These are phyloP conservation scores for Dunckerocampus dactyliophorus DNA, from an alignment of 2,113 vertebrate genomes.

Conservation along the genomic window DNA sequence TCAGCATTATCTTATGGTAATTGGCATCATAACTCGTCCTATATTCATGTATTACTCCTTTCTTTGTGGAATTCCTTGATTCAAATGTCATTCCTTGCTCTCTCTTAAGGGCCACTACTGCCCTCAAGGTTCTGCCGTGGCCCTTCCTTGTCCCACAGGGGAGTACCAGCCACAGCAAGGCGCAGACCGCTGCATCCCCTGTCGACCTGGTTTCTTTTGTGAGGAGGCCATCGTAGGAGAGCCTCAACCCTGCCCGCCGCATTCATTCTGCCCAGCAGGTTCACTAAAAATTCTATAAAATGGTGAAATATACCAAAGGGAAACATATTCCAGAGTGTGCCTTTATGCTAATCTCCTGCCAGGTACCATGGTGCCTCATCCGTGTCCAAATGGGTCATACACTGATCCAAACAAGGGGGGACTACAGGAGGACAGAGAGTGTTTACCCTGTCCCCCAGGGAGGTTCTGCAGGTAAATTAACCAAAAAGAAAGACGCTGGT, in stretches of 20 bases:
- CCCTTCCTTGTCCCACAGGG: constrained; percentile 77
- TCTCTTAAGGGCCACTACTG: constrained; percentile 84
- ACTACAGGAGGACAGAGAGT: constrained; percentile 78
- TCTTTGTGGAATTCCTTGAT: no score
- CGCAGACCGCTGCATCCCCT: constrained; percentile 77
- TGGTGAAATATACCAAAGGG: not conserved
- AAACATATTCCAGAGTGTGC: not conserved
- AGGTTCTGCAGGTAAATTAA: constrained; percentile 76
- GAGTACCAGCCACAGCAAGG: constrained; percentile 81
- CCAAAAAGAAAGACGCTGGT: not conserved
- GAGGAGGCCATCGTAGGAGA: constrained; percentile 74
- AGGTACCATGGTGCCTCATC: constrained; percentile 78
- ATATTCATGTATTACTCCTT: no score
- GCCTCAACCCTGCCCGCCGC: constrained; percentile 76
- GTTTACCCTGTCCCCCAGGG: constrained; percentile 81
- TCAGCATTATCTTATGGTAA: no score
- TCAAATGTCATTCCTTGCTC: not conserved
- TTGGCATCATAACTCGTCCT: no score
- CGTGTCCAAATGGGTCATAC: constrained; percentile 84
- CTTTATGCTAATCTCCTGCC: constrained; percentile 7
- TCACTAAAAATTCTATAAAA: not conserved
- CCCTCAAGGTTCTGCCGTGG: constrained; percentile 68
- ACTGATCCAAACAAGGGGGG: constrained; percentile 69
- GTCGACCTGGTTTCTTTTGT: constrained; percentile 86
- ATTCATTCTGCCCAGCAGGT: constrained; percentile 87